phyloP scores from a whole-genome alignment of 2,113 vertebrate species.

The Triplophysa tibetana region DNA sequence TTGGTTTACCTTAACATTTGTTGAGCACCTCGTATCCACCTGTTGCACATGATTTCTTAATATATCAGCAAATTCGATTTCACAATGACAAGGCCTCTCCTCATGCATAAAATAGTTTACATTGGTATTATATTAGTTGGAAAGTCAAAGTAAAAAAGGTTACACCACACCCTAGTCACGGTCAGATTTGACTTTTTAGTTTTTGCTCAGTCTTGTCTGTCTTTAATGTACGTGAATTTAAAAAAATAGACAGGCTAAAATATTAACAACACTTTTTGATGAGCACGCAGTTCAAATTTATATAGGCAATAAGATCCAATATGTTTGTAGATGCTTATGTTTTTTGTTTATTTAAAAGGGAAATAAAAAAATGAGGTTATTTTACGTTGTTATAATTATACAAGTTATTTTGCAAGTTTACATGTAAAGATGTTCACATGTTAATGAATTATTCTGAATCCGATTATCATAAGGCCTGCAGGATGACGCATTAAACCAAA shows the following conservation, averaged over 20 bases:
- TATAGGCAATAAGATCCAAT: background rate
- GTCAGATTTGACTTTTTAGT: background rate
- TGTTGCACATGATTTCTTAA: background rate
- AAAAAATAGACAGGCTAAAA: background rate
- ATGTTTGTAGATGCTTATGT: slow-evolving; percentile 1
- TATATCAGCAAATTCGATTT: background rate
- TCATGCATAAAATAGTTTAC: background rate
- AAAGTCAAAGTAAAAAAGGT: too few species aligned
- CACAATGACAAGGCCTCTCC: background rate
- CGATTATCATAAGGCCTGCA: background rate
- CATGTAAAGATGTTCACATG: background rate
- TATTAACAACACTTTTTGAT: background rate
- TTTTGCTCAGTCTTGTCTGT: background rate
- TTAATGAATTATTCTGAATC: background rate
- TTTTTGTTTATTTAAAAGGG: background rate
- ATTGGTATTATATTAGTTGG: background rate
- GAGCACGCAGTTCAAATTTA: background rate
- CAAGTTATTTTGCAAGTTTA: background rate
- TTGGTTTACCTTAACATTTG: background rate
- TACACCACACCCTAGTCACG: background rate
- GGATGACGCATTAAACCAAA: background rate
- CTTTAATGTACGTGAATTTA: background rate
- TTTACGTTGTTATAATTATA: background rate
- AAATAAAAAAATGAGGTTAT: background rate
- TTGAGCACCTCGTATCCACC: slow-evolving; percentile 6